These are phyloP conservation scores for Drosophila saltans DNA, from an alignment of 1,140 invertebrate genomes.

Conservation along the genomic window DNA sequence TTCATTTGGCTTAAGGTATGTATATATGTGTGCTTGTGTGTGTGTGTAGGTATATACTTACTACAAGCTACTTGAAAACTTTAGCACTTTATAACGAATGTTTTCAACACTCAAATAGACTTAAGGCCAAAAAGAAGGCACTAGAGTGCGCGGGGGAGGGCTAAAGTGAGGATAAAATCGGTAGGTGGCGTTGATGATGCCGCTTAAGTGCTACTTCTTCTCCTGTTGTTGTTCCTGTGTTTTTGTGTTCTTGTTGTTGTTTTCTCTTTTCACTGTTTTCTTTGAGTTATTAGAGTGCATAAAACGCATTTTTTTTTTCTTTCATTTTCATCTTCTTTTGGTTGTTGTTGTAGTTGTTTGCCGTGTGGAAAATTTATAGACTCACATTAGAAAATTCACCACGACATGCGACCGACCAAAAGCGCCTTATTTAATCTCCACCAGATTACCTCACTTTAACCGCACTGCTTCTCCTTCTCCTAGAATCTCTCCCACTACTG, in stretches of 20 bases:
- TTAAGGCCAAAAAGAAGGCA: slow-evolving; percentile 1
- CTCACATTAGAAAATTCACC: slow-evolving; percentile 58
- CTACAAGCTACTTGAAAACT: slow-evolving; percentile 49
- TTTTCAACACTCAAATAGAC: slow-evolving; percentile 27
- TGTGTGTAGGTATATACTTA: slow-evolving; percentile 6
- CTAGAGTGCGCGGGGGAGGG: not conserved
- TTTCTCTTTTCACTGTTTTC: not conserved
- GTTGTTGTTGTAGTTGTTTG: slow-evolving; percentile 1
- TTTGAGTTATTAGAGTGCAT: slow-evolving; percentile 62
- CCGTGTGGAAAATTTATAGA: slow-evolving; percentile 54
- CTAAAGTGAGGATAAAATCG: not conserved
- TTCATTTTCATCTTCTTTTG: not conserved
- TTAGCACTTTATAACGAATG: slow-evolving; percentile 61
- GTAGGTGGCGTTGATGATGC: not conserved
- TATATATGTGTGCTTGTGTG: slow-evolving; percentile 10
- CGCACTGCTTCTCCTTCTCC: not conserved
- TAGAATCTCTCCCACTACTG: too few relatives aligned
- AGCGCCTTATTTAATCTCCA: not conserved
- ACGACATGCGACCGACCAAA: slow-evolving; percentile 38
- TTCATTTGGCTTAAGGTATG: slow-evolving; percentile 58
- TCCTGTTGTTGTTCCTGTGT: not conserved
- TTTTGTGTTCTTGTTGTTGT: not conserved
- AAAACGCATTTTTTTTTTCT: slow-evolving; percentile 51
- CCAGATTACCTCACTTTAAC: not conserved
- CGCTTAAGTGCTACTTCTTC: slow-evolving; percentile 23